Conservation (phyloP, 2,888 invertebrate species). For the Eucriotettix oculatus region DNA sequence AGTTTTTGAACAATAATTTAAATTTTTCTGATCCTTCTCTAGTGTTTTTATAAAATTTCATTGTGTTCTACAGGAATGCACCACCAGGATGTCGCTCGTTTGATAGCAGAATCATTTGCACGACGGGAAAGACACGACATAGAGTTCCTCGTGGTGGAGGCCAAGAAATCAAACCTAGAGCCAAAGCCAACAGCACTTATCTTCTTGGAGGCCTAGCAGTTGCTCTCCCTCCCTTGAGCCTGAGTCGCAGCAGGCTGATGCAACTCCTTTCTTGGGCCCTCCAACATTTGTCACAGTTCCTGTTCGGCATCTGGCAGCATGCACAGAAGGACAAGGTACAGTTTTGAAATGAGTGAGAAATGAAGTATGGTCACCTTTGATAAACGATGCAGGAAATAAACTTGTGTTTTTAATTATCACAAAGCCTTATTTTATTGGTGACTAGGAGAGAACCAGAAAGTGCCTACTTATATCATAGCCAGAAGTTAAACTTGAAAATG, state of each 20-base stretch:
- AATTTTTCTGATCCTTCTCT: too few species aligned
- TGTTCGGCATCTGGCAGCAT: neutral
- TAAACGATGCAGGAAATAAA: too few species aligned
- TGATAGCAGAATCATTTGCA: slow-evolving; percentile 87
- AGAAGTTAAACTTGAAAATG: neutral
- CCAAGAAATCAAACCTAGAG: slow-evolving; percentile 80
- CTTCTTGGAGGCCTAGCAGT: slow-evolving; percentile 80
- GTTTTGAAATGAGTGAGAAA: too few species aligned
- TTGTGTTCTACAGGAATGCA: slow-evolving; percentile 44
- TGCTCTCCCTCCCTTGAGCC: slow-evolving; percentile 26
- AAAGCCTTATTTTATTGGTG: neutral
- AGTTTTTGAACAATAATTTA: too few species aligned
- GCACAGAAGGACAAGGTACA: neutral
- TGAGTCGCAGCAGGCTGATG: slow-evolving; percentile 21
- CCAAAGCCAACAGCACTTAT: slow-evolving; percentile 81
- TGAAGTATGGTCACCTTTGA: too few species aligned
- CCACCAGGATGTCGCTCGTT: slow-evolving; percentile 78
- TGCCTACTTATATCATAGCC: neutral
- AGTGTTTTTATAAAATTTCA: neutral
- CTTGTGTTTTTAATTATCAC: too few species aligned
- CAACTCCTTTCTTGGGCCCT: neutral
- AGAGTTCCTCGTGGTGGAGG: slow-evolving; percentile 85
- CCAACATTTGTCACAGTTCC: neutral
- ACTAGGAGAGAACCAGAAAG: neutral
- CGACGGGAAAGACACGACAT: slow-evolving; percentile 74